phyloP scores from a whole-genome alignment of 2,113 vertebrate genomes.

The Chrysemys picta region DNA sequence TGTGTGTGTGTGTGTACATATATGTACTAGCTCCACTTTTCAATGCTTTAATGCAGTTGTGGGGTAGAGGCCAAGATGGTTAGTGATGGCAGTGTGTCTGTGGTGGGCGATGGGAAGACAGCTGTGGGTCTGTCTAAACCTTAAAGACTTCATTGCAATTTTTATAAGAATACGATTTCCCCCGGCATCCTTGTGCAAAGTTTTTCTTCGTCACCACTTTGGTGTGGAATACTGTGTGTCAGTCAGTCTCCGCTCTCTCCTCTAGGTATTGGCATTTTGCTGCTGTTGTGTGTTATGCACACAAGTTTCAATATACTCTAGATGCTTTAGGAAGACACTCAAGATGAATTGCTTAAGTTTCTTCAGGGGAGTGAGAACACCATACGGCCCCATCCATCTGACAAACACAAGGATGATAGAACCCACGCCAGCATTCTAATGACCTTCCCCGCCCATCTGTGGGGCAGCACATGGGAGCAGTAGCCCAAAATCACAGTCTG shows the following conservation, averaged over 20 bases:
- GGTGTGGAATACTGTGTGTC: neutral
- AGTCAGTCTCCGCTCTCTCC: neutral
- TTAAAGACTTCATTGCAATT: neutral
- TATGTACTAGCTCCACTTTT: neutral
- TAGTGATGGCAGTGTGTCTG: neutral
- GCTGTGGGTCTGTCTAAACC: neutral
- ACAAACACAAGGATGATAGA: neutral
- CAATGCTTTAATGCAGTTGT: neutral
- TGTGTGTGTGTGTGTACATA: neutral
- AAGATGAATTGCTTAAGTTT: neutral
- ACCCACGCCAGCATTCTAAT: neutral
- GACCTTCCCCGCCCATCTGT: neutral
- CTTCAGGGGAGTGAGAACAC: neutral
- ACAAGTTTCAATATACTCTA: neutral
- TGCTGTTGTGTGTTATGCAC: neutral
- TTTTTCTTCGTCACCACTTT: neutral
- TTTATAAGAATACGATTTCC: neutral
- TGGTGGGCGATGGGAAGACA: neutral
- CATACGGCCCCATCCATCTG: neutral
- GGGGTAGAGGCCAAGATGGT: neutral
- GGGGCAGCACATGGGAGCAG: neutral
- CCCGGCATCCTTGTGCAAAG: neutral
- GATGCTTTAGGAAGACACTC: neutral
- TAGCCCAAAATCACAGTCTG: neutral
- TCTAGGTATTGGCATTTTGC: neutral